Base-by-base conservation (phyloP, 2,888 invertebrate species). In the Aphodius granarius region DNA sequence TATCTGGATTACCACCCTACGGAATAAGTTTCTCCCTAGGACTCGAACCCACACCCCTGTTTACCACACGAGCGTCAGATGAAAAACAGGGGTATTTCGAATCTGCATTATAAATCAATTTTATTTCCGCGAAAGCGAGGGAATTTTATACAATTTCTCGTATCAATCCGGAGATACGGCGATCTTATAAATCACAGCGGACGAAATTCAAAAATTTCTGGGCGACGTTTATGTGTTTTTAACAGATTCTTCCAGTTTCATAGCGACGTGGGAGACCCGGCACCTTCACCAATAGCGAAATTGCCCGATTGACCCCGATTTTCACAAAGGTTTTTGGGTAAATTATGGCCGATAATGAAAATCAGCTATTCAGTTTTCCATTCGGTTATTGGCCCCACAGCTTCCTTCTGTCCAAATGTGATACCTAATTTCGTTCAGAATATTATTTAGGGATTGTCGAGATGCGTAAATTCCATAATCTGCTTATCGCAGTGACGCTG, bases 91-190 rank as follows among this genome's bases (percentile, higher is more conserved):
- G 66, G 21, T n/a, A 66, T 66, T 66, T 66, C 20, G 66, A 21
- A 21, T 19, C 20, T 66, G 66, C 66, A 66, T 66, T 66, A 66
- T 66, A 66, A 66, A 66, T 66, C 66, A 66, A 66, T 66, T 19
- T 66, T 66, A 66, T 66, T 66, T 66, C 21, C 5, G 66, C 18
- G 66, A 21, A 19, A 17, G 21, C 66, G 66, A 66, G 66, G 16
- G 66, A 66, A 66, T 66, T 21, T 66, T 66, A 66, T 21, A 43
- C 43, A 43, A 43, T 43, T 43, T 43, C 43, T 6, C 43, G 13
- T 43, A 43, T 43, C 43, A 43, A 43, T 43, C 43, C 43, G 43
- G 43, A 6, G 43, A 43, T 43, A 43, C 43, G n/a, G 43, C 43
- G 43, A 43, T 43, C 13, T 43, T 43, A 43, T 43, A 43, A 43